phyloP scores from a whole-genome alignment of 1,140 invertebrate genomes.

The Leptinotarsa texana region DNA sequence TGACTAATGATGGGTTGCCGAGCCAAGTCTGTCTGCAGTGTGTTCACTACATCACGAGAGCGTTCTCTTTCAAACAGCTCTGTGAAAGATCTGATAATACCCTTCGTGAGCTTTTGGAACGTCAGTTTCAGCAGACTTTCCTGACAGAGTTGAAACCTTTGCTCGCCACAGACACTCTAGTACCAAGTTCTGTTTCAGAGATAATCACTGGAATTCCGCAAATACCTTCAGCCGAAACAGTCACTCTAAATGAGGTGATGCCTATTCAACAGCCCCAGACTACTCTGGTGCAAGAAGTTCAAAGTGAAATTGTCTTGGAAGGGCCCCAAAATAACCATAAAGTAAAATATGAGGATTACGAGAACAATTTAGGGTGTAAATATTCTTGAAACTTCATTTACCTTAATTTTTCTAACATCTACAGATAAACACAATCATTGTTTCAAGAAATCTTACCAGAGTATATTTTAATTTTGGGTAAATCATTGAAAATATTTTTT shows the following conservation, averaged over 20 bases:
- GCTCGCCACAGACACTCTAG: neutral
- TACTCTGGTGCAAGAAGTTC: neutral
- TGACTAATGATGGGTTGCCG: conserved; percentile 55
- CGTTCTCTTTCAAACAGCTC: conserved; percentile 55
- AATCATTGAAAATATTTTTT: no score
- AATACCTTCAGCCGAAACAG: neutral
- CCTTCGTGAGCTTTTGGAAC: conserved; percentile 43
- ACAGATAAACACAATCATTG: no score
- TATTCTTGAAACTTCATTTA: neutral
- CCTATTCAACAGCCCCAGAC: neutral
- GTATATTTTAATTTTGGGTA: no score
- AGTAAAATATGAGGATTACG: conserved; percentile 9
- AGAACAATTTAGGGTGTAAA: conserved; percentile 1
- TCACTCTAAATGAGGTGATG: neutral
- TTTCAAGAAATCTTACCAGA: no score
- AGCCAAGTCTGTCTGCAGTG: conserved; percentile 55
- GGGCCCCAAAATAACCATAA: conserved; percentile 3
- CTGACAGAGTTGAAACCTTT: conserved; percentile 32
- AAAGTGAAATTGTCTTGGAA: neutral
- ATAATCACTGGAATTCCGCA: conserved; percentile 6
- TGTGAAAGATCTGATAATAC: conserved; percentile 54
- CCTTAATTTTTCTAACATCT: no score
- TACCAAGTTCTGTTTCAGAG: conserved; percentile 14
- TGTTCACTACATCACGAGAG: conserved; percentile 52
- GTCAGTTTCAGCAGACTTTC: conserved; percentile 29